A percentile compares a stretch with the other conserved stretches of the same genome.
These are phyloP conservation scores for Rhyacophila brunnea DNA, from an alignment of 1,140 invertebrate genomes.

Conservation along the genomic window DNA sequence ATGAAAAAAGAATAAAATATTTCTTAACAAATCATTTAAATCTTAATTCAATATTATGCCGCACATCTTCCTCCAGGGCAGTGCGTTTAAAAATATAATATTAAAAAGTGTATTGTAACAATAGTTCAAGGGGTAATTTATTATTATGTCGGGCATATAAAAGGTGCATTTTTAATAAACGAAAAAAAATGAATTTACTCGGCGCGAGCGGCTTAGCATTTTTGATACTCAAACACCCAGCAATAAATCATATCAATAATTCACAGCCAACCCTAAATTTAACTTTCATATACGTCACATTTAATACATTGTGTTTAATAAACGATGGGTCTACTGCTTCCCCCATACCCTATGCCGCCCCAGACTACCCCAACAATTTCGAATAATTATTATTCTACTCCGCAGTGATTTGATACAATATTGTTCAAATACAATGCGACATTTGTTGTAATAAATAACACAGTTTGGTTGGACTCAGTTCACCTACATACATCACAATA, in stretches of 20 bases:
- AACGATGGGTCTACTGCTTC: slow-evolving; percentile 19
- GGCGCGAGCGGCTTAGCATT: slow-evolving; percentile 8
- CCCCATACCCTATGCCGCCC: slow-evolving; percentile 7
- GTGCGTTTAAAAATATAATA: neutral
- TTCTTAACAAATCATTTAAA: no score
- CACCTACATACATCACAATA: neutral
- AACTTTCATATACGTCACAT: slow-evolving; percentile 31
- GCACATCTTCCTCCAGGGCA: neutral
- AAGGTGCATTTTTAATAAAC: slow-evolving; percentile 26
- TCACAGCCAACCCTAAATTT: slow-evolving; percentile 25
- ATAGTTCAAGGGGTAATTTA: slow-evolving; percentile 10
- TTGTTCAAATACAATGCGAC: slow-evolving; percentile 19
- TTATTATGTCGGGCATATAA: slow-evolving; percentile 5
- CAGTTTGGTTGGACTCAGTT: neutral
- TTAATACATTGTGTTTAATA: slow-evolving; percentile 30
- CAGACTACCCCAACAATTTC: neutral
- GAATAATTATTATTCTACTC: slow-evolving; percentile 28
- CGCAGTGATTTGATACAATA: slow-evolving; percentile 24
- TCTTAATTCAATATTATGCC: neutral
- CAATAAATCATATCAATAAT: slow-evolving; percentile 30
- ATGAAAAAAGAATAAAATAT: no score
- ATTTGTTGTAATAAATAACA: slow-evolving; percentile 31
- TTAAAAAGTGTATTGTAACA: neutral
- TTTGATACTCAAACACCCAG: slow-evolving; percentile 7
- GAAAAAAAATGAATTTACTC: slow-evolving; percentile 7